Percentiles rank a stretch among this genome's conserved stretches.
Evolutionary conservation across 2,113 vertebrate genomes (phyloP).

Genomic region (Oxyruncus cristatus): DNA sequence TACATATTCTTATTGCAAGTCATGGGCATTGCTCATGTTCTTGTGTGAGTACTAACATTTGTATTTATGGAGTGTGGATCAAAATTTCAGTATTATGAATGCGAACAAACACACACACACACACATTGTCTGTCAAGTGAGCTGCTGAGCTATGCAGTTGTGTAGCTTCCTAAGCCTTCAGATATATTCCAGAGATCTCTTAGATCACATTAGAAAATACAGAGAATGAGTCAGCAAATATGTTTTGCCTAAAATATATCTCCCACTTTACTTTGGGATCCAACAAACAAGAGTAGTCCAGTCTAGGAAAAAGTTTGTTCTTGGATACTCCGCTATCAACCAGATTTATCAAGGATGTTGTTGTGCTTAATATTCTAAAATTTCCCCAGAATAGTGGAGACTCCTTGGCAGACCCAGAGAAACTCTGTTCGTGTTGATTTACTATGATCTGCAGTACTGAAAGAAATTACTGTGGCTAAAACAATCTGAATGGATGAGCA

Average conservation of each 20-base stretch:
- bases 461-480: neutral
- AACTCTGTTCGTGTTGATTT: neutral
- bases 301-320: neutral
- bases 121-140: accelerated
- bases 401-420: neutral
- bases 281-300: neutral
- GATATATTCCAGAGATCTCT: neutral
- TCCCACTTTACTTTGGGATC: neutral
- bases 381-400: neutral
- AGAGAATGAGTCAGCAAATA: neutral
- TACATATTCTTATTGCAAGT: neutral
- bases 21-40: neutral
- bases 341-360: neutral
- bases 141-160: neutral
- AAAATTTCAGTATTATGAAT: neutral
- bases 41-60: neutral
- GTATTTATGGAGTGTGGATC: neutral
- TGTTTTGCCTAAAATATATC: neutral
- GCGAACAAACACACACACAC: neutral
- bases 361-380: neutral
- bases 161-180: neutral
- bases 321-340: neutral
- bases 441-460: neutral
- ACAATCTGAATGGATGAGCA: neutral
- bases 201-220: neutral